These are phyloP conservation scores for Myopa testacea DNA, from an alignment of 2,888 invertebrate species.

Conservation along the genomic window DNA sequence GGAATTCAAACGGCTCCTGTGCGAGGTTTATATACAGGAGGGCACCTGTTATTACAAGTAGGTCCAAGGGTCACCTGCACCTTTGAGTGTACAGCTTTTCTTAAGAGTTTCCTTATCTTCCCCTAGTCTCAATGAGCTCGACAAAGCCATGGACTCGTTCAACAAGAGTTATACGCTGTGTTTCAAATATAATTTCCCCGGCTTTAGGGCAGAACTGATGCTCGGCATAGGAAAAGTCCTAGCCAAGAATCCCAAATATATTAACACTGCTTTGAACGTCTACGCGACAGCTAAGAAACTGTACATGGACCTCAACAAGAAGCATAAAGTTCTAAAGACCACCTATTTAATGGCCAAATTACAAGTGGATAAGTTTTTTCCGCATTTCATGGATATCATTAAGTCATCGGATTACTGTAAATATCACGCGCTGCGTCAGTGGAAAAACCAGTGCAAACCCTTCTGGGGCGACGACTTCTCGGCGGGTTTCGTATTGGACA, in stretches of 20 bases:
- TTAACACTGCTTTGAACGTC: background rate
- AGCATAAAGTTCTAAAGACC: conserved; percentile 53
- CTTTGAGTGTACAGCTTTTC: background rate
- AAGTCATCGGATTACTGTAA: conserved; percentile 55
- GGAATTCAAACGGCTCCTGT: conserved; percentile 50
- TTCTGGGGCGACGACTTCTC: conserved; percentile 51
- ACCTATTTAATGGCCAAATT: conserved; percentile 59
- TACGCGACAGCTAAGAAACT: conserved; percentile 54
- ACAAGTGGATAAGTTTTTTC: conserved; percentile 57
- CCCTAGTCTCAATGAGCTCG: conserved; percentile 46
- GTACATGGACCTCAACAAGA: conserved; percentile 54
- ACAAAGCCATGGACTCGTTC: background rate
- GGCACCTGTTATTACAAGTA: conserved; percentile 55
- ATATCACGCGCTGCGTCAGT: conserved; percentile 55
- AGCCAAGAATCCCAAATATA: conserved; percentile 45
- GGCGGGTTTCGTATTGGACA: too few relatives aligned
- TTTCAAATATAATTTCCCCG: conserved; percentile 46
- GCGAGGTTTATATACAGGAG: conserved; percentile 49
- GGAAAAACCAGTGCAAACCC: conserved; percentile 58
- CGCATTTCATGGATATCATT: conserved; percentile 58
- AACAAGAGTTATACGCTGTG: conserved; percentile 49
- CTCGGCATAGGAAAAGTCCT: conserved; percentile 56
- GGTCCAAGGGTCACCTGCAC: background rate
- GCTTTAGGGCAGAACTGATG: conserved; percentile 53
- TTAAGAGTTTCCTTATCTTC: conserved; percentile 31